These are phyloP conservation scores for Pemphredon lugubris DNA, from an alignment of 2,888 invertebrate genomes.

Conservation along the genomic window DNA sequence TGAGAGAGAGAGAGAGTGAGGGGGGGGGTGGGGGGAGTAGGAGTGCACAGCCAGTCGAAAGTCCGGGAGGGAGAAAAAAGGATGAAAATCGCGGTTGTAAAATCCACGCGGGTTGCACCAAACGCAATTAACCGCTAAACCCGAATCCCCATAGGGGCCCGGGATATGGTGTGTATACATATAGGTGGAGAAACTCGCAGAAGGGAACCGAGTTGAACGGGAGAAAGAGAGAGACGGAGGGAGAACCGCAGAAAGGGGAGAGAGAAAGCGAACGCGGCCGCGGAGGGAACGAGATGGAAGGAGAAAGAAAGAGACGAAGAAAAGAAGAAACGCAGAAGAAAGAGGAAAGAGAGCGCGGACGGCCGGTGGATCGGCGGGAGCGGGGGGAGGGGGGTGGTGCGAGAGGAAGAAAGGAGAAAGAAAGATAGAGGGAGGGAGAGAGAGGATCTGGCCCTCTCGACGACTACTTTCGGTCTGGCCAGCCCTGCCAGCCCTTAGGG, in stretches of 20 bases:
- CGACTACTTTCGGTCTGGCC: constrained; percentile 76
- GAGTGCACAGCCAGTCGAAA: constrained; percentile 51
- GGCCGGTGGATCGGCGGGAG: not conserved
- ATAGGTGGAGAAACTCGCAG: constrained; percentile 46
- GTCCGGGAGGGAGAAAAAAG: constrained; percentile 67
- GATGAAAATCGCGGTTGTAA: constrained; percentile 77
- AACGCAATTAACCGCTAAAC: constrained; percentile 79
- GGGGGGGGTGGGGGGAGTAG: constrained; percentile 34
- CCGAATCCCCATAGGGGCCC: constrained; percentile 76
- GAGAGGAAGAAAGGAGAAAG: constrained; percentile 42
- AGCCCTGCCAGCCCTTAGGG: constrained; percentile 80
- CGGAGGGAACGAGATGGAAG: constrained; percentile 4
- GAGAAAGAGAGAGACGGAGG: constrained; percentile 43
- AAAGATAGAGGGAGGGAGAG: constrained; percentile 30
- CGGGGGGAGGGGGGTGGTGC: constrained; percentile 13
- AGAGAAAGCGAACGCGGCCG: not conserved
- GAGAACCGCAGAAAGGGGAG: constrained; percentile 43
- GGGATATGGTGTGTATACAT: constrained; percentile 62
- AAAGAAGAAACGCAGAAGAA: constrained; percentile 24
- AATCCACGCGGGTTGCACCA: constrained; percentile 77
- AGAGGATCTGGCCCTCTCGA: constrained; percentile 64
- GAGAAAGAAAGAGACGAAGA: constrained; percentile 15
- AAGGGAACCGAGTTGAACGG: constrained; percentile 54
- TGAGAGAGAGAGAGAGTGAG: constrained; percentile 23
- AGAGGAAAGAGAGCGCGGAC: not conserved